These are phyloP conservation scores for Proterorhinus semilunaris DNA, from an alignment of 2,113 vertebrate species.

Conservation along the genomic window DNA sequence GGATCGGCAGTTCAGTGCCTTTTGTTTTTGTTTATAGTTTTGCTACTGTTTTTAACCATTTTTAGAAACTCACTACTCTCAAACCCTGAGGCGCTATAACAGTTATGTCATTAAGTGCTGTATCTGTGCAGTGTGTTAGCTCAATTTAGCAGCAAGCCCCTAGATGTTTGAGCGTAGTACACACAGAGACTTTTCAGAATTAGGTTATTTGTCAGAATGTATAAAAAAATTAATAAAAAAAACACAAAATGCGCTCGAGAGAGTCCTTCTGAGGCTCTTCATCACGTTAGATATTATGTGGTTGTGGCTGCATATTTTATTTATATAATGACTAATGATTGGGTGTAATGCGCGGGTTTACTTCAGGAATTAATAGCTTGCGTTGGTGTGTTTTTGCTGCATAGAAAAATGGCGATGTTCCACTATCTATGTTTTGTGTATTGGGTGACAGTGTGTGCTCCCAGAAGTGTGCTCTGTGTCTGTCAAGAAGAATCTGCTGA, in stretches of 20 bases:
- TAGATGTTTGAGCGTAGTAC: constrained; percentile 29
- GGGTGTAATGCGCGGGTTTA: neutral
- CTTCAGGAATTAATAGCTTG: constrained; percentile 6
- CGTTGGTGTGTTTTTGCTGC: neutral
- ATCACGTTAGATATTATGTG: constrained; percentile 7
- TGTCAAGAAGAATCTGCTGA: constrained; percentile 64
- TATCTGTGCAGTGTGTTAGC: constrained; percentile 29
- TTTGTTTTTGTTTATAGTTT: constrained; percentile 2
- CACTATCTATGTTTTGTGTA: constrained; percentile 12
- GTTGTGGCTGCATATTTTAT: constrained; percentile 1
- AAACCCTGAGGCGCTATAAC: constrained; percentile 33
- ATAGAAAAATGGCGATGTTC: neutral
- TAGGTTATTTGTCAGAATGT: constrained; percentile 39
- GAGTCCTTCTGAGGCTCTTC: constrained; percentile 9
- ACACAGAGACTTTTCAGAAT: constrained; percentile 26
- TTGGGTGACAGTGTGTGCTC: constrained; percentile 22
- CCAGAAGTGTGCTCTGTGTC: constrained; percentile 47
- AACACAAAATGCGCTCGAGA: constrained; percentile 21
- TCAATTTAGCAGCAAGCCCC: constrained; percentile 44
- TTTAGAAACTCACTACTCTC: neutral
- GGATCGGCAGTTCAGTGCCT: neutral
- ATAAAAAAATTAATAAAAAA: constrained; percentile 19
- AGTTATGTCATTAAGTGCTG: constrained; percentile 39
- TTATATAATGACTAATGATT: constrained; percentile 10
- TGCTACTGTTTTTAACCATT: neutral